Evolutionary conservation across 2,113 vertebrate species (phyloP), one percentile per base, ranked within the genome.

Genomic region (Actenoides hombroni): DNA sequence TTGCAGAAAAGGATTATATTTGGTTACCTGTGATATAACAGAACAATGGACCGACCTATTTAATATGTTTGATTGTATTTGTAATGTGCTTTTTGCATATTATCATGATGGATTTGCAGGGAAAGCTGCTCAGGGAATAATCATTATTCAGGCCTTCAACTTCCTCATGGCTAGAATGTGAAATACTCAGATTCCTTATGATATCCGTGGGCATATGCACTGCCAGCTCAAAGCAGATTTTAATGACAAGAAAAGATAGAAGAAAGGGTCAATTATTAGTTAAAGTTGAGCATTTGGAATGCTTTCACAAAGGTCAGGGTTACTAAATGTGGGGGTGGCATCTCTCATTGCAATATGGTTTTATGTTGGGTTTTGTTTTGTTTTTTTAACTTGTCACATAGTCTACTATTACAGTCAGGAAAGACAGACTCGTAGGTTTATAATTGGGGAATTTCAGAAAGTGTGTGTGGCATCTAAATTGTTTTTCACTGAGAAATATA

Each of bases 51-150:
- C 46, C 51, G 73, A 67, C 35, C 17, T 70, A 6, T 88, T 86
- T 86, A 81, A 68, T 75, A 40, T 37, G n/a, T 86, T 88, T 74
- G 13, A 70, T 81, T 29, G 3, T 70, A 37, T 80, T 86, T 83
- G 21, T 81, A 81, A 78, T 88, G 73, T 78, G 42, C 33, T 84
- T 89, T 92, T 84, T 94, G 73, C 73, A 86, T 94, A 56, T 91
- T 81, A 28, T 15, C 64, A 56, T 56, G 64, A 83, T 28, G 29
- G 64, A 91, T 63, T 94, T 81, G 39, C 64, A 84, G 73, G 64
- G 51, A 75, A 79, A 51, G 29, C 64, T 88, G 60, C 51, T 78
- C 57, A 49, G 76, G 69, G 51, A 95, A 33, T 85, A 90, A 75
- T 92, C 49, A 59, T 92, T 92, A 78, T 90, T 88, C 73, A 91